These are phyloP conservation scores for Ruditapes philippinarum DNA, from an alignment of 1,140 invertebrate genomes.

Conservation along the genomic window DNA sequence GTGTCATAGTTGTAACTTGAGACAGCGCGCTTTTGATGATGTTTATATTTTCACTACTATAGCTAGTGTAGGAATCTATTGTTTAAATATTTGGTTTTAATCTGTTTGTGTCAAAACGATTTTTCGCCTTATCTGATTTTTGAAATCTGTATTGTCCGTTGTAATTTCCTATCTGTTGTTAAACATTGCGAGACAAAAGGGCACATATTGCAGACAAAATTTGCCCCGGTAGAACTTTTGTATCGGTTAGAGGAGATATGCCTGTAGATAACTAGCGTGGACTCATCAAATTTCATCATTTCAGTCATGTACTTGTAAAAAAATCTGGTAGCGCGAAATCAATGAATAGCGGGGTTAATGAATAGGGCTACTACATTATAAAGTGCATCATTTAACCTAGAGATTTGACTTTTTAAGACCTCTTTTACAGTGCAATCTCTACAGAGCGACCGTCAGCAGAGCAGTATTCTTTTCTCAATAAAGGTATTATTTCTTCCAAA, in stretches of 20 bases:
- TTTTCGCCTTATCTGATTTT: background rate
- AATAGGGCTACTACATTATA: too few relatives aligned
- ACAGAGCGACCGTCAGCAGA: too few relatives aligned
- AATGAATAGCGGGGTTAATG: too few relatives aligned
- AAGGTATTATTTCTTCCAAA: too few relatives aligned
- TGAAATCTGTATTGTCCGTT: slow-evolving; percentile 3
- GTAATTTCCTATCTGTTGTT: background rate
- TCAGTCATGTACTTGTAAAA: background rate
- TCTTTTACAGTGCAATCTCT: too few relatives aligned
- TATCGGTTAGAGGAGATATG: background rate
- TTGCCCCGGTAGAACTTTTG: background rate
- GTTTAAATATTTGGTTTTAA: slow-evolving; percentile 24
- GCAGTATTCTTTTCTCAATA: too few relatives aligned
- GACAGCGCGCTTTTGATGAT: background rate
- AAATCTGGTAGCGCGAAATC: too few relatives aligned
- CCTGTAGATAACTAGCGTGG: background rate
- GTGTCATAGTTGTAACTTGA: background rate
- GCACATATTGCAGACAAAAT: background rate
- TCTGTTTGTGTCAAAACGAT: background rate
- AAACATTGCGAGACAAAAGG: background rate
- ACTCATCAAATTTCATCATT: background rate
- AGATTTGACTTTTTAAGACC: too few relatives aligned
- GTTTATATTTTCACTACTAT: background rate
- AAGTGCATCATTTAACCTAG: too few relatives aligned
- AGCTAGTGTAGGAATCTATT: background rate